Conservation (phyloP, 2,113 vertebrate species). For the Ceyx melanurus region DNA sequence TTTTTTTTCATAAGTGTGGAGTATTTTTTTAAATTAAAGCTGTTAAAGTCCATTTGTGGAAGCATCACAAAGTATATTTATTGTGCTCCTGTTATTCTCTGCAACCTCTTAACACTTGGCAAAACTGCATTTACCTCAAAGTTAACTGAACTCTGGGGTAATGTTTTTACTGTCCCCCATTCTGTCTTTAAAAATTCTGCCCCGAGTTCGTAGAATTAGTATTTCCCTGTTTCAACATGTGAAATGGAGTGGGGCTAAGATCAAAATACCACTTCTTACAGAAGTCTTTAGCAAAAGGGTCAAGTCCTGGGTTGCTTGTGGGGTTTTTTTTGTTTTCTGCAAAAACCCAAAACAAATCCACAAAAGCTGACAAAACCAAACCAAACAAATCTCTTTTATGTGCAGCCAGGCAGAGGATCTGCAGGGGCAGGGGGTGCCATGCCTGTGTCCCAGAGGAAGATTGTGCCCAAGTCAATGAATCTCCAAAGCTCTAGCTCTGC, state of each 20-base stretch:
- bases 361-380: neutral
- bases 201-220: too few species aligned
- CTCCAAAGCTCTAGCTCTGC: fast-evolving
- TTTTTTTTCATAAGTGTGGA: neutral
- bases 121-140: neutral
- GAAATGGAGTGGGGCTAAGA: neutral
- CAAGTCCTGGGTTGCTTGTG: too few species aligned
- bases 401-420: neutral
- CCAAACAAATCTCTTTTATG: too few species aligned
- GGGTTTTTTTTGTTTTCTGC: neutral
- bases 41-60: neutral
- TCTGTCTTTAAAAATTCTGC: too few species aligned
- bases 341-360: neutral
- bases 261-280: fast-evolving
- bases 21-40: neutral
- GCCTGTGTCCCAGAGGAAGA: neutral
- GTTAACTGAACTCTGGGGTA: neutral
- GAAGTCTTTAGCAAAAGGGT: neutral
- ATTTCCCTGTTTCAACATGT: too few species aligned
- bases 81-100: neutral
- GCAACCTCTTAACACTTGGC: neutral
- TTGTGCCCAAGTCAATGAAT: fast-evolving
- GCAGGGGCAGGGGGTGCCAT: fast-evolving
- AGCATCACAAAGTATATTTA: neutral
- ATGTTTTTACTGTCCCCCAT: neutral